phyloP scores from a whole-genome alignment of 2,797 vertebrate genomes.

The Podargus strigoides region DNA sequence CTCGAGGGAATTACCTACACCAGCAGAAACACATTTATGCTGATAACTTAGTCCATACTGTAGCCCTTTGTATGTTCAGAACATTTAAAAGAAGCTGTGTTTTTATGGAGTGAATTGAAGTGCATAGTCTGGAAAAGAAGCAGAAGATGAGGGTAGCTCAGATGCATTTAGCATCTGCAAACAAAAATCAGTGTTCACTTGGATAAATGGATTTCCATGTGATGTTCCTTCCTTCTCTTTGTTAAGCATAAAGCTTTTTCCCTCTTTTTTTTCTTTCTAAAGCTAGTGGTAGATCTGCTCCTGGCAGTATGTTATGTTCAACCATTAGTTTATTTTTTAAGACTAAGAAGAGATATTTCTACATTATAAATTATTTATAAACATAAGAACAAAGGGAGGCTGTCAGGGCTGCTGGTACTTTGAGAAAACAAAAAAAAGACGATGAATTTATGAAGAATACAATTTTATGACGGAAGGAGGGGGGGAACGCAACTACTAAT shows the following conservation, averaged over 20 bases:
- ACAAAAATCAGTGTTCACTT: constrained; percentile 18
- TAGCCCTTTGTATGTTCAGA: neutral
- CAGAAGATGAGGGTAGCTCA: constrained; percentile 17
- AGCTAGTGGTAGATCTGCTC: constrained; percentile 65
- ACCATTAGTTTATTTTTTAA: constrained; percentile 83
- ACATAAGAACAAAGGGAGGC: constrained; percentile 78
- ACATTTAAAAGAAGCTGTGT: neutral
- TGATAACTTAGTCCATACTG: neutral
- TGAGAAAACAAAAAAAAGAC: constrained; percentile 71
- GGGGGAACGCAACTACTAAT: constrained; percentile 75
- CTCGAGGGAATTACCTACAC: neutral
- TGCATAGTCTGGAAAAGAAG: constrained; percentile 20
- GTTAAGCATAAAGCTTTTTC: constrained; percentile 53
- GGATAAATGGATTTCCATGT: constrained; percentile 38
- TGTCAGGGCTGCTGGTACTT: constrained; percentile 77
- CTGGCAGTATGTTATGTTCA: constrained; percentile 76
- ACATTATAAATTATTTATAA: constrained; percentile 83
- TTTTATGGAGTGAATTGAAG: constrained; percentile 33
- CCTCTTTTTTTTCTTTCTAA: neutral
- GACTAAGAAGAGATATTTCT: constrained; percentile 80
- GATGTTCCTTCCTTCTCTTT: constrained; percentile 54
- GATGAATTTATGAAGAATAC: constrained; percentile 76
- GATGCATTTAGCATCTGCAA: constrained; percentile 29
- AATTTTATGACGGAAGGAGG: constrained; percentile 69
- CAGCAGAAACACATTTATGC: neutral